Evolutionary conservation across 2,113 vertebrate species (phyloP).

Genomic region (Lates calcarifer): DNA sequence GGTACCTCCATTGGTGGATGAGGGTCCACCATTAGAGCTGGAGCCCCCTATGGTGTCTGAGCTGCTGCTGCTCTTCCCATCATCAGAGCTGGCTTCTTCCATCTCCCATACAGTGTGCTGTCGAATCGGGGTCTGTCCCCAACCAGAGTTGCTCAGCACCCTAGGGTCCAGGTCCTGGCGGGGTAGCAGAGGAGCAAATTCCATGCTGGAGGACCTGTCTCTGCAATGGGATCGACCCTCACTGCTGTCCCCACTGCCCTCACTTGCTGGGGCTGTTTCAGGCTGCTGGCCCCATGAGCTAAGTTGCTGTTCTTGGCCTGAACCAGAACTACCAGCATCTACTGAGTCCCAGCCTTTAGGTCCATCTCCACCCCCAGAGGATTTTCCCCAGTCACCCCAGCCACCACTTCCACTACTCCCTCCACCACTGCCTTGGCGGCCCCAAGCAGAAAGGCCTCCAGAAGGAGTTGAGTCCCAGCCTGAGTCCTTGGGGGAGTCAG

Average conservation of each 20-base stretch:
- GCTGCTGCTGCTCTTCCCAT: constrained; percentile 89
- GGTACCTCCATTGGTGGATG: constrained; percentile 68
- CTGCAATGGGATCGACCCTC: constrained; percentile 84
- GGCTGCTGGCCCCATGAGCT: constrained; percentile 88
- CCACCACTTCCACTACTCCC: constrained; percentile 87
- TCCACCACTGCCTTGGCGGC: constrained; percentile 86
- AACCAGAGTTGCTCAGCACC: constrained; percentile 96
- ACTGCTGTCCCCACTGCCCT: constrained; percentile 90
- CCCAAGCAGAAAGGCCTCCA: constrained; percentile 90
- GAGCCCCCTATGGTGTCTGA: constrained; percentile 90
- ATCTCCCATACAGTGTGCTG: constrained; percentile 99
- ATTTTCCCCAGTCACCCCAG: constrained; percentile 87
- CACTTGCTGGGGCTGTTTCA: constrained; percentile 89
- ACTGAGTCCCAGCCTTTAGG: constrained; percentile 90
- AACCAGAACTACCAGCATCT: constrained; percentile 75
- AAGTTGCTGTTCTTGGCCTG: constrained; percentile 79
- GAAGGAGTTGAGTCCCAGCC: constrained; percentile 92
- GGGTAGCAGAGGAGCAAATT: constrained; percentile 86
- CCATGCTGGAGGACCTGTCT: constrained; percentile 87
- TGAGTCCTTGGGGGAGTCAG: constrained; percentile 82
- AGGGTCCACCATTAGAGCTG: constrained; percentile 65
- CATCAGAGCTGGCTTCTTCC: constrained; percentile 90
- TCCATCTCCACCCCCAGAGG: constrained; percentile 84
- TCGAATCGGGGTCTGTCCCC: constrained; percentile 98
- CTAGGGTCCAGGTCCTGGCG: constrained; percentile 95